A percentile compares a stretch with the other conserved stretches of the same genome.
Conservation (phyloP, 2,888 invertebrate genomes). For the Yponomeuta malinellus region DNA sequence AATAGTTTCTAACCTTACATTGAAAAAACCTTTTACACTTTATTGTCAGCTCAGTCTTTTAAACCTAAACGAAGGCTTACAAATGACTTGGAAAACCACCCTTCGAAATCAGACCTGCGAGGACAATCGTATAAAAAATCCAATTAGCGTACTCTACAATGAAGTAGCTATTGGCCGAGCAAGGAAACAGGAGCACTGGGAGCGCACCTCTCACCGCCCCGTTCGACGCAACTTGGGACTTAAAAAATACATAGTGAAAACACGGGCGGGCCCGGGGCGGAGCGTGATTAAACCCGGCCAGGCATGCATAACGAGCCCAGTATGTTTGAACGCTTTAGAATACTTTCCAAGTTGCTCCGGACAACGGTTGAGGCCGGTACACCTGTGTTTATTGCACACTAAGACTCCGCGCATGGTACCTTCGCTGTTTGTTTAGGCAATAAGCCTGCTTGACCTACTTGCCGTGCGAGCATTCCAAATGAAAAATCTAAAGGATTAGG, state of each 20-base stretch:
- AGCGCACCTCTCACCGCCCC: slow-evolving; percentile 18
- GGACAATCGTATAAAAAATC: slow-evolving; percentile 24
- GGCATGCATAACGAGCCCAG: slow-evolving; percentile 69
- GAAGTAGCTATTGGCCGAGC: slow-evolving; percentile 17
- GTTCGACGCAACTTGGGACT: slow-evolving; percentile 39
- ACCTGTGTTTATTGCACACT: slow-evolving; percentile 62
- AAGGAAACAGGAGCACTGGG: slow-evolving; percentile 30
- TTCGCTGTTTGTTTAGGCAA: slow-evolving; percentile 56
- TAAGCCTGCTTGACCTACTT: slow-evolving; percentile 41
- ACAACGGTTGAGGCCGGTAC: slow-evolving; percentile 53
- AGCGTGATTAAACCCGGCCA: slow-evolving; percentile 70
- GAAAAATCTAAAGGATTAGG: slow-evolving; percentile 41
- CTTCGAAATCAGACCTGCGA: neutral
- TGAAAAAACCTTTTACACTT: neutral
- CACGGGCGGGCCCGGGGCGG: slow-evolving; percentile 60
- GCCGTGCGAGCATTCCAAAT: slow-evolving; percentile 25
- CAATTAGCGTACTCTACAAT: slow-evolving; percentile 33
- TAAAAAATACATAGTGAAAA: slow-evolving; percentile 73
- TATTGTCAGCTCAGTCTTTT: neutral
- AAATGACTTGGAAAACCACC: neutral
- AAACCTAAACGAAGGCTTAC: neutral
- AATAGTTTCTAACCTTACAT: neutral
- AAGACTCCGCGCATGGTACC: slow-evolving; percentile 42
- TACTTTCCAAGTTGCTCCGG: slow-evolving; percentile 54
- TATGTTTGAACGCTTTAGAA: slow-evolving; percentile 69